Evolutionary conservation across 2,113 vertebrate species (phyloP).

Genomic region (Macrotus californicus): DNA sequence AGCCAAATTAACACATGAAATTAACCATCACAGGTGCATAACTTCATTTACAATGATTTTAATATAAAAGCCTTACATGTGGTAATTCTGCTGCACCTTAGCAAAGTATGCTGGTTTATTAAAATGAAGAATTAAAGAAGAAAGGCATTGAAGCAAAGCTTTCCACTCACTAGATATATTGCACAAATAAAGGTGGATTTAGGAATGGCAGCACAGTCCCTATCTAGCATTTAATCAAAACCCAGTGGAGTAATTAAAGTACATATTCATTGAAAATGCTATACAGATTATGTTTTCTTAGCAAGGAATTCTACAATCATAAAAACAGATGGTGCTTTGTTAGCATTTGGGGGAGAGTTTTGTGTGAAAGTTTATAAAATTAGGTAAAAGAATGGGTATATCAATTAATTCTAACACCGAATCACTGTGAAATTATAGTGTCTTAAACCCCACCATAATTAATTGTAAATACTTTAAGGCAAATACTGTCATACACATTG

Average conservation of each 20-base stretch:
- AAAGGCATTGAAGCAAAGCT: not conserved
- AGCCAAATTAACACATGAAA: not conserved
- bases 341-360: not conserved
- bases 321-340: not conserved
- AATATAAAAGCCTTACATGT: not conserved
- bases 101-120: not conserved
- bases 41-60: not conserved
- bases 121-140: not conserved
- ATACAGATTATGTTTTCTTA: not conserved
- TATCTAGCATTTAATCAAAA: not conserved
- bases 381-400: not conserved
- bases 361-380: not conserved
- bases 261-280: not conserved
- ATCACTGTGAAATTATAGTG: not conserved
- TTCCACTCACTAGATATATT: not conserved
- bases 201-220: not conserved
- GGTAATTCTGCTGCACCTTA: not conserved
- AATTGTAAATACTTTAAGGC: not conserved
- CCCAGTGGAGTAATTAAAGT: not conserved
- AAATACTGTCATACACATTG: not conserved
- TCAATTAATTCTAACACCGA: not conserved
- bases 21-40: not conserved
- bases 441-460: not conserved
- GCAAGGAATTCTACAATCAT: not conserved
- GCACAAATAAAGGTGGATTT: not conserved